phyloP scores from a whole-genome alignment of 2,113 vertebrate species.

The Spermophilus dauricus region DNA sequence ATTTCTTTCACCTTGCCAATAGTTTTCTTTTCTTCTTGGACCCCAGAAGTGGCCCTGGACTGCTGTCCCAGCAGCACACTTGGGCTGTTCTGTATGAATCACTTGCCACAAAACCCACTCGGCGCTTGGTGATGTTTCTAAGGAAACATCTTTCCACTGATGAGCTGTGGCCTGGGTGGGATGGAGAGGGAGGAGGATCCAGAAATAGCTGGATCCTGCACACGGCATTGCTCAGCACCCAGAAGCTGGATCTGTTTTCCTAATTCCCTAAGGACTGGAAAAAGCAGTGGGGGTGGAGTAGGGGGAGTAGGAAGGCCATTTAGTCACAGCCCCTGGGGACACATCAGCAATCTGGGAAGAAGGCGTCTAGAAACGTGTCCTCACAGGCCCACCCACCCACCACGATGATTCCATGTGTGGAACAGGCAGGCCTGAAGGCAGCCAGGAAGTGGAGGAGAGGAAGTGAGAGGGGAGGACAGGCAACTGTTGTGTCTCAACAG shows the following conservation, averaged over 20 bases:
- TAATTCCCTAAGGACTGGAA: constrained; percentile 60
- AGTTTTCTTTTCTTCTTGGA: not conserved
- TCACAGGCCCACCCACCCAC: not conserved
- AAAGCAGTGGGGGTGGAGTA: not conserved
- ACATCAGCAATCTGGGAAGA: not conserved
- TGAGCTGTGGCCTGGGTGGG: constrained; percentile 70
- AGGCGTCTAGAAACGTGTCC: not conserved
- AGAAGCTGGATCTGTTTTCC: constrained; percentile 79
- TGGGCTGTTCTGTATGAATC: constrained; percentile 45
- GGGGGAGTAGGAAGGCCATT: not conserved
- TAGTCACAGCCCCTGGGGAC: not conserved
- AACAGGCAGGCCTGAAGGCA: not conserved
- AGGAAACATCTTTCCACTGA: constrained; percentile 74
- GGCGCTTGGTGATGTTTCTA: constrained; percentile 77
- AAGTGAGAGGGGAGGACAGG: not conserved
- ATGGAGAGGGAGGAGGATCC: constrained; percentile 71
- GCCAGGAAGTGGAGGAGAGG: not conserved
- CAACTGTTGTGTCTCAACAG: not conserved
- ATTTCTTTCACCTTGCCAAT: too few relatives aligned
- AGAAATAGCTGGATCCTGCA: constrained; percentile 81
- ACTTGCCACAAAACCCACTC: constrained; percentile 45
- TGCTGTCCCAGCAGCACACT: constrained; percentile 53
- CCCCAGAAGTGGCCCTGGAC: constrained; percentile 11
- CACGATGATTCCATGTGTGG: not conserved
- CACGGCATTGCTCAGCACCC: constrained; percentile 74